These are phyloP conservation scores for Palythoa grandiflora DNA, from an alignment of 92 coral and sea anemone species.

Conservation along the genomic window DNA sequence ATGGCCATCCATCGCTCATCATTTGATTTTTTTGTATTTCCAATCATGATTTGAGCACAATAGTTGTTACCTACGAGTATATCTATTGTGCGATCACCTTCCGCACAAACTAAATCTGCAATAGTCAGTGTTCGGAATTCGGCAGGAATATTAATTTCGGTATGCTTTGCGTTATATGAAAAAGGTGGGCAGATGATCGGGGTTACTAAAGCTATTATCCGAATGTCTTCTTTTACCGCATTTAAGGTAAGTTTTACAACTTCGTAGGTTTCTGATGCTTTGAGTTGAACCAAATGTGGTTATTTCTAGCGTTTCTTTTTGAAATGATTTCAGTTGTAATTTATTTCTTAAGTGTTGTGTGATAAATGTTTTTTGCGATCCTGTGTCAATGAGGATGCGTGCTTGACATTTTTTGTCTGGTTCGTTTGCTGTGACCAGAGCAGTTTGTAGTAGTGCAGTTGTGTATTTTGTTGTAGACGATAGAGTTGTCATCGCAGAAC, in stretches of 20 bases:
- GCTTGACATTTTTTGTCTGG: slow-evolving; percentile 58
- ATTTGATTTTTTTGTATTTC: slow-evolving; percentile 27
- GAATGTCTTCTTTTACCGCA: slow-evolving; percentile 36
- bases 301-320: slow-evolving; percentile 56
- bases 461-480: slow-evolving; percentile 33
- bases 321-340: slow-evolving; percentile 43
- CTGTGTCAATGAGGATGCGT: slow-evolving; percentile 68
- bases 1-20: slow-evolving; percentile 25
- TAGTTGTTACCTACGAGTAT: slow-evolving; percentile 37
- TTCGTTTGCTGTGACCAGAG: slow-evolving; percentile 61
- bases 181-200: slow-evolving; percentile 55
- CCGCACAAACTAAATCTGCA: slow-evolving; percentile 10
- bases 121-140: slow-evolving; percentile 5
- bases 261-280: slow-evolving; percentile 45
- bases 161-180: slow-evolving; percentile 7
- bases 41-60: neutral
- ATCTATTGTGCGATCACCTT: slow-evolving; percentile 26
- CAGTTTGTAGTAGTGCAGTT: slow-evolving; percentile 55
- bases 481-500: neutral
- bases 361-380: slow-evolving; percentile 70
- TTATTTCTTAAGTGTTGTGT: slow-evolving; percentile 68
- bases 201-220: slow-evolving; percentile 45
- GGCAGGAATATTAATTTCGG: slow-evolving; percentile 15
- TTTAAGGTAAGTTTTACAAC: slow-evolving; percentile 16
- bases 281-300: slow-evolving; percentile 67